Evolutionary conservation across 2,888 invertebrate genomes (phyloP).

Genomic region (Drosophila bunnanda): DNA sequence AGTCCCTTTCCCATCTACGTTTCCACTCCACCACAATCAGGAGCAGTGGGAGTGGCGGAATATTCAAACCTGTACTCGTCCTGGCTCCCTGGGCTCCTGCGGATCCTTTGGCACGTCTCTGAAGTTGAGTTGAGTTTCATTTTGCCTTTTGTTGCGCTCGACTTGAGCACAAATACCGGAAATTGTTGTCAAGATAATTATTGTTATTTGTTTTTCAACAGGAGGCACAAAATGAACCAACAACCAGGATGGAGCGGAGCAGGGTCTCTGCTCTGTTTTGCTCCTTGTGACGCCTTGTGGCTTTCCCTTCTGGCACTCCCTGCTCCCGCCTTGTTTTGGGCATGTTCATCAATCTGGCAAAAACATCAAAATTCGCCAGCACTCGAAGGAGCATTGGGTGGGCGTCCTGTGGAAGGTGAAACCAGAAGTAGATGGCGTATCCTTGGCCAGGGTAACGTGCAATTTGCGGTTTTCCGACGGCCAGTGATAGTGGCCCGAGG

Average conservation of each 20-base stretch:
- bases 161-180: slow-evolving; percentile 84
- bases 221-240: slow-evolving; percentile 54
- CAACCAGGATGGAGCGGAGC: slow-evolving; percentile 25
- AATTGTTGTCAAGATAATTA: slow-evolving; percentile 85
- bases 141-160: slow-evolving; percentile 78
- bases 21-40: slow-evolving; percentile 33
- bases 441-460: slow-evolving; percentile 54
- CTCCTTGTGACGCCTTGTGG: slow-evolving; percentile 37
- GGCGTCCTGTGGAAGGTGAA: slow-evolving; percentile 5
- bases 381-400: slow-evolving; percentile 9
- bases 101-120: slow-evolving; percentile 61
- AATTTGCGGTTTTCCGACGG: slow-evolving; percentile 65
- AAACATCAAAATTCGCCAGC: slow-evolving; percentile 66
- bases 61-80: slow-evolving; percentile 64
- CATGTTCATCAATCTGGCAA: slow-evolving; percentile 72
- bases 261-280: slow-evolving; percentile 14
- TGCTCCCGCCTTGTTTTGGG: slow-evolving; percentile 28
- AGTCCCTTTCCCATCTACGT: slow-evolving; percentile 18
- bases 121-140: slow-evolving; percentile 72
- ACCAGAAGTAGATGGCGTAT: slow-evolving; percentile 13
- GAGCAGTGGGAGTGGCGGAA: slow-evolving; percentile 58
- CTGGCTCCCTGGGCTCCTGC: slow-evolving; percentile 31
- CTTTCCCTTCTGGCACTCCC: slow-evolving; percentile 7
- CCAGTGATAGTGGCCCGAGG: slow-evolving; percentile 51
- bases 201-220: slow-evolving; percentile 82